Percentiles rank a stretch among this genome's conserved stretches.
These are phyloP conservation scores for Hofmannophila pseudospretella DNA, from an alignment of 2,888 invertebrate species.

Conservation along the genomic window DNA sequence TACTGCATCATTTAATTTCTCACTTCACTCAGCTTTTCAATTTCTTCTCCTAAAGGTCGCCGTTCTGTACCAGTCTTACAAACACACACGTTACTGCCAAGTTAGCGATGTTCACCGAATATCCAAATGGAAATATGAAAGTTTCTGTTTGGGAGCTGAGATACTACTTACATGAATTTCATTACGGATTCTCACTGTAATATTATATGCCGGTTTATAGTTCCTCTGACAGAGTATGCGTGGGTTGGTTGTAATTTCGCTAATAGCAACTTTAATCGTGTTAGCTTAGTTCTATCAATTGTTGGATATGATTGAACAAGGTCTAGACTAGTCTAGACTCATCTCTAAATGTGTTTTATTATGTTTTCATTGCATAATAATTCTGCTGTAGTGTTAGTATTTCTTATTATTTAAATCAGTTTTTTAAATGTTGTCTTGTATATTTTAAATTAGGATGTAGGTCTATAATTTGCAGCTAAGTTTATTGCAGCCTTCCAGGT, in stretches of 20 bases:
- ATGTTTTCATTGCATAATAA: too few relatives aligned
- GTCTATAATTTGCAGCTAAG: neutral
- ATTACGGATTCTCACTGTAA: neutral
- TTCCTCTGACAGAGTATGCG: neutral
- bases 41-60: too few relatives aligned
- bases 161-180: neutral
- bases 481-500: neutral
- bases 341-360: too few relatives aligned
- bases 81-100: slow-evolving; percentile 12
- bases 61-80: neutral
- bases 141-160: slow-evolving; percentile 18
- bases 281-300: neutral
- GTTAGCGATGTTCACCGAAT: slow-evolving; percentile 19
- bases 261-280: neutral
- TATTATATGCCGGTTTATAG: too few relatives aligned
- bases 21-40: too few relatives aligned
- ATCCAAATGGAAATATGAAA: slow-evolving; percentile 28
- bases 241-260: neutral
- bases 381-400: too few relatives aligned
- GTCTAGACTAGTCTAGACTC: too few relatives aligned
- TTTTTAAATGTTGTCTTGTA: too few relatives aligned
- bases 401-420: too few relatives aligned
- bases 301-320: too few relatives aligned
- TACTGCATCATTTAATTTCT: too few relatives aligned
- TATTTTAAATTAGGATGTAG: too few relatives aligned